phyloP scores from a whole-genome alignment of 2,888 invertebrate species.

The Ormyrus nitidulus region DNA sequence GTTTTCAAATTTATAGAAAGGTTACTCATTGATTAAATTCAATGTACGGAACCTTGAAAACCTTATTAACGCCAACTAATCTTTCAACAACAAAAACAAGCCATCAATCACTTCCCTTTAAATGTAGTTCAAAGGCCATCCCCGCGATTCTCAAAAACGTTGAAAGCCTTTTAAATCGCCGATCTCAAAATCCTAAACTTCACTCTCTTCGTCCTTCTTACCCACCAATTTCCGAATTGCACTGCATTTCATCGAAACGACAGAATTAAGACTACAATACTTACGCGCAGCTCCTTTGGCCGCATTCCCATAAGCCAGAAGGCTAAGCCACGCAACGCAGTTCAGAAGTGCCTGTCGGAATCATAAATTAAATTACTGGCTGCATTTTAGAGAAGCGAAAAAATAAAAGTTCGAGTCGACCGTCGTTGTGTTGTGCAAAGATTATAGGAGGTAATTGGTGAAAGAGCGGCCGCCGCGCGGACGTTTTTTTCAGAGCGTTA shows the following conservation, averaged over 20 bases:
- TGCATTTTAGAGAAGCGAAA: conserved; percentile 10
- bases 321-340: conserved; percentile 58
- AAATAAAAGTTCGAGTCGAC: conserved; percentile 14
- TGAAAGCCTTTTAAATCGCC: too few species aligned
- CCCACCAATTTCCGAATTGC: too few species aligned
- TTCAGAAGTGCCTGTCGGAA: conserved; percentile 60
- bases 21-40: conserved; percentile 20
- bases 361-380: conserved; percentile 49
- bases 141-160: too few species aligned
- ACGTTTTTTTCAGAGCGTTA: conserved; percentile 40
- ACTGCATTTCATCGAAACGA: too few species aligned
- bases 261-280: conserved; percentile 7
- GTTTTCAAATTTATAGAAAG: neutral
- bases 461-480: neutral
- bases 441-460: conserved; percentile 38
- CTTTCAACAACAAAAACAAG: conserved; percentile 1
- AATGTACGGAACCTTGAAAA: conserved; percentile 5
- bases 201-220: too few species aligned
- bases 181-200: too few species aligned
- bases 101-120: conserved; percentile 5
- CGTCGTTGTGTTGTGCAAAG: conserved; percentile 30
- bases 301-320: conserved; percentile 57
- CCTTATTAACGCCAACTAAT: conserved; percentile 23
- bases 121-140: neutral
- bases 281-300: conserved; percentile 56